Evolutionary conservation across 2,113 vertebrate genomes (phyloP), one percentile per base, ranked within the genome.

Genomic region (Myiopsitta monachus): DNA sequence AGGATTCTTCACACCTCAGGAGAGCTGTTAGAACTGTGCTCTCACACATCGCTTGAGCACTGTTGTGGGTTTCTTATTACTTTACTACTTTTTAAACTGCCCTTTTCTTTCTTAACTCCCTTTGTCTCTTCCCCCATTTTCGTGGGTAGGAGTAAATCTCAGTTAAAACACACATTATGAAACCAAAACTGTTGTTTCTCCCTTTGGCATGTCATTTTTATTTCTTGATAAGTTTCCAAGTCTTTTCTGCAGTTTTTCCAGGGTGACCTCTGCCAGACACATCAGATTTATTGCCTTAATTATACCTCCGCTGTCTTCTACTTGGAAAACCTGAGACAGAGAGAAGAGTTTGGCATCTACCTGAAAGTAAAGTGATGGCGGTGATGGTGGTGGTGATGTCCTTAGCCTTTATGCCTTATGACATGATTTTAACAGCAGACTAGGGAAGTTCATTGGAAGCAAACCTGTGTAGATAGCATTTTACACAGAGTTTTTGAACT

Each of bases 251-350:
- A 97, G 94, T 97, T 98, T 63, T 99, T 99, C 97, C 96, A 95
- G 80, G 98, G 98, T 55, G 98, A 98, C 86, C 97, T 99, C 68
- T 99, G 99, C 93, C 98, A 98, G 95, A 98, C 98, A 90, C 98
- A 99, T 85, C 98, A 99, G 96, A 98, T 98, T 83, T 99, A 99
- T 97, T 99, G 99, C 95, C 98, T 99, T 87, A 99, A 99, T 96
- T 99, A 99, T 95, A 98, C 99, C 23, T 97, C 98, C 0, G 98
- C 99, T 83, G 87, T 99, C 85, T 97, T 99, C 96, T 99, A 99
- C 97, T 98, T 99, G 95, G 98, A 99, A 97, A 98, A 92, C 81
- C 97, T 99, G 97, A 99, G 98, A 95, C 96, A 98, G 89, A 98
- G 98, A 86, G 98, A 99, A 85, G 99, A 99, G 97, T 99, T 99